A percentile compares a stretch with the other conserved stretches of the same genome.
Conservation (phyloP, 1,140 invertebrate genomes). For the Lepidurus arcticus region DNA sequence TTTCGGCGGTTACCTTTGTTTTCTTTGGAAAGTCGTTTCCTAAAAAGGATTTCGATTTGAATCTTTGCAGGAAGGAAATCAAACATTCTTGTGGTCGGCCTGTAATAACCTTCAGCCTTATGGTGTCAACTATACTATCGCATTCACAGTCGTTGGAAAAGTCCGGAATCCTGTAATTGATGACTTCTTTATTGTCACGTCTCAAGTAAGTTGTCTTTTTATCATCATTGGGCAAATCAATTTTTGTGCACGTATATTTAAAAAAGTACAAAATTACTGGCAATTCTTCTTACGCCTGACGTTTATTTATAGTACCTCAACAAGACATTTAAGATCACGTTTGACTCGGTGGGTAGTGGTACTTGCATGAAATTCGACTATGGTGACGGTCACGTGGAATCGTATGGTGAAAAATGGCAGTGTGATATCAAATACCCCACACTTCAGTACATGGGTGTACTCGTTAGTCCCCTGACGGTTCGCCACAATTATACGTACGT, state of each 20-base stretch:
- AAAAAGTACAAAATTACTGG: slow-evolving; percentile 25
- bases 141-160: slow-evolving; percentile 35
- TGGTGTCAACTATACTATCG: slow-evolving; percentile 33
- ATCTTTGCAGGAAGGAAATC: slow-evolving; percentile 23
- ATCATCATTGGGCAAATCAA: not conserved
- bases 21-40: no score
- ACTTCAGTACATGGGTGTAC: slow-evolving; percentile 25
- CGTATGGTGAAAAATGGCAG: slow-evolving; percentile 35
- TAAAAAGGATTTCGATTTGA: slow-evolving; percentile 16
- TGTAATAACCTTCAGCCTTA: slow-evolving; percentile 23
- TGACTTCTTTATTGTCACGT: slow-evolving; percentile 35
- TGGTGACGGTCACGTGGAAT: slow-evolving; percentile 41
- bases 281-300: slow-evolving; percentile 26
- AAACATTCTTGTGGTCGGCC: slow-evolving; percentile 24
- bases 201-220: slow-evolving; percentile 33
- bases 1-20: no score
- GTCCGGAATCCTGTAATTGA: slow-evolving; percentile 31
- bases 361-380: slow-evolving; percentile 45
- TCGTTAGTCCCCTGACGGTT: slow-evolving; percentile 33
- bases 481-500: slow-evolving; percentile 36
- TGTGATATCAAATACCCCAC: slow-evolving; percentile 34
- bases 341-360: slow-evolving; percentile 41
- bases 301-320: slow-evolving; percentile 28
- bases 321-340: slow-evolving; percentile 39
- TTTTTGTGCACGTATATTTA: not conserved